A percentile compares a stretch with the other conserved stretches of the same genome.
phyloP scores from a whole-genome alignment of 2,113 vertebrate species.

The Falcunculus frontatus region DNA sequence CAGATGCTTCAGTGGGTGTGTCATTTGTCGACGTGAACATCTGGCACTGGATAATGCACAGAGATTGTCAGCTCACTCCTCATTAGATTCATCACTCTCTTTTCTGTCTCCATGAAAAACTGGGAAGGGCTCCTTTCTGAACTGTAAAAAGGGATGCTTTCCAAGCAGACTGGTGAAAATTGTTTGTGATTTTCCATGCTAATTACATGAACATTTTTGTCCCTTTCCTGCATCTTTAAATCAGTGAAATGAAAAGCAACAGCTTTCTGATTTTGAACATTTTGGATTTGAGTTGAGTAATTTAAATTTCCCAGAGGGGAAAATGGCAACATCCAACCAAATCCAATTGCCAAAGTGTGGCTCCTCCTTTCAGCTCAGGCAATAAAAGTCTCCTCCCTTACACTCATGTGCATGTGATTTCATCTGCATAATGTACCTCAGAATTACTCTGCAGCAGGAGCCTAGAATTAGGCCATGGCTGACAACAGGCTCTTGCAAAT shows the following conservation, averaged over 20 bases:
- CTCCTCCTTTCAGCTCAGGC: not conserved
- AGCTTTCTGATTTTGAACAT: not conserved
- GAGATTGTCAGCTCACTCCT: not conserved
- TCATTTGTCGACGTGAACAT: not conserved
- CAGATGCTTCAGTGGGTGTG: not conserved
- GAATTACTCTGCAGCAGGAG: not conserved
- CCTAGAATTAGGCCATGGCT: not conserved
- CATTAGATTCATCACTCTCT: not conserved
- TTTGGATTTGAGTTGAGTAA: not conserved
- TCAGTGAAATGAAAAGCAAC: not conserved
- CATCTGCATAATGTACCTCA: not conserved
- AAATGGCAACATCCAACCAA: not conserved
- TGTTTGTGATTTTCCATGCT: not conserved
- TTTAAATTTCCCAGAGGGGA: not conserved
- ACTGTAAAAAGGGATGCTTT: not conserved
- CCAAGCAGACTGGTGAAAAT: not conserved
- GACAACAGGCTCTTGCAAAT: not conserved
- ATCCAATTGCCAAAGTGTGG: not conserved
- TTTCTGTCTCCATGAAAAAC: not conserved
- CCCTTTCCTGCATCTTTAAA: not conserved
- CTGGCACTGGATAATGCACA: not conserved
- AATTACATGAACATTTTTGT: not conserved
- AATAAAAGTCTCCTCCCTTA: not conserved
- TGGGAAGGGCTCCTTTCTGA: not conserved
- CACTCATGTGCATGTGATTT: not conserved